Evolutionary conservation across 2,113 vertebrate genomes (phyloP), one percentile per base, ranked within the genome.

Genomic region (Balaeniceps rex): DNA sequence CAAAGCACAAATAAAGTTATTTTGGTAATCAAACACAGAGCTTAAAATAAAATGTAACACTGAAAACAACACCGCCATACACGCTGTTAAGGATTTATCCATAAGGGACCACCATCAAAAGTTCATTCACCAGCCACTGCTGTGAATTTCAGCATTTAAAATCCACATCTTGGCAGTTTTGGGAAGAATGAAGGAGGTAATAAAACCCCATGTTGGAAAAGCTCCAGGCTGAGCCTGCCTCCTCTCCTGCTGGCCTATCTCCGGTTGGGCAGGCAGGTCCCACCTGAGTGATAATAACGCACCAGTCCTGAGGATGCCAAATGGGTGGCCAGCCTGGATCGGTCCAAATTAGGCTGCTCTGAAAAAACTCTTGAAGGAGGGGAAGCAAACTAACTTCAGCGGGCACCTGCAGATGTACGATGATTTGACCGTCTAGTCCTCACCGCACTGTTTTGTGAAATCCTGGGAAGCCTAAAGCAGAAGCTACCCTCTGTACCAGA

Each of bases 341-440:
- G 3, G 5, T 65, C 8, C 40, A 19, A 61, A 68, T 42, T 14
- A 63, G 28, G 25, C 44, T 87, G 42, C 47, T 80, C 71, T 79
- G 60, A 64, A 61, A 83, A 74, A 66, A 12, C 11, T 68, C 42
- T 75, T 68, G 52, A 71, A 75, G 44, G 44, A 79, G 29, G 47
- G 19, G 14, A 85, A 55, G 17, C 21, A 60, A 79, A 58, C 19
- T 8, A 19, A 54, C 10, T 71, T 57, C 33, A 52, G 42, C 3
- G 11, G 23, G 21, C 1, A 4, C 34, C n/a, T 84, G 68, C 28
- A 49, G 54, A 68, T 0, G 4, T 31, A 33, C 1, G 4, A 82
- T 31, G 31, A 70, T 54, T 47, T 68, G 47, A 63, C 36, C 0
- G 0, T 26, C 46, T 61, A 52, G 31, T 65, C 33, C 76, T 81